Conservation (phyloP, 2,797 vertebrate species). For the Diceros bicornis region DNA sequence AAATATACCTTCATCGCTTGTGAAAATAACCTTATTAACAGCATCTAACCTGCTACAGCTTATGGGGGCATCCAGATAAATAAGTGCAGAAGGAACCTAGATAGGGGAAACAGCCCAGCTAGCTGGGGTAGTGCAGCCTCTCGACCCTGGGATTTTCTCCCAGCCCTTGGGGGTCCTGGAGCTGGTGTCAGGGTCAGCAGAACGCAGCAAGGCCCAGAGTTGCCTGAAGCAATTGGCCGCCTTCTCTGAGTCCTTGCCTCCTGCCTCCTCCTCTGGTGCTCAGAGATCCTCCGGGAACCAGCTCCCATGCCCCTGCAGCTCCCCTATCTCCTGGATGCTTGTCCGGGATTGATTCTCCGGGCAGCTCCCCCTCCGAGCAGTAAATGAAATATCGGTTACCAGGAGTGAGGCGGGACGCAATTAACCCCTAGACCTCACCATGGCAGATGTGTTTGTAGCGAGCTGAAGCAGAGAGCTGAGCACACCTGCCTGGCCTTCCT, state of each 20-base stretch:
- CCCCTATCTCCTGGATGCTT: slow-evolving; percentile 60
- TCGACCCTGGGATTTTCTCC: not conserved
- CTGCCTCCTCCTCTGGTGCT: not conserved
- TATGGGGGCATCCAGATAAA: slow-evolving; percentile 36
- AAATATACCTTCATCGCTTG: slow-evolving; percentile 77
- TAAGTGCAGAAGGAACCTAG: slow-evolving; percentile 2
- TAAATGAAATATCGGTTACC: slow-evolving; percentile 85
- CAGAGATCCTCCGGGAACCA: slow-evolving; percentile 39
- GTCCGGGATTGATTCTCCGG: slow-evolving; percentile 83
- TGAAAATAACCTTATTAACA: slow-evolving; percentile 82
- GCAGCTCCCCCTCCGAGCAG: slow-evolving; percentile 80
- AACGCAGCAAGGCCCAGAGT: not conserved
- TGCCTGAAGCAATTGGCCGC: not conserved
- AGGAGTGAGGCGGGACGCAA: slow-evolving; percentile 82
- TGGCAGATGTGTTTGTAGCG: slow-evolving; percentile 77
- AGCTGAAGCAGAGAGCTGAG: slow-evolving; percentile 22
- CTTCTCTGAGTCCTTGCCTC: not conserved
- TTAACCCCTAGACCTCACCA: slow-evolving; percentile 81
- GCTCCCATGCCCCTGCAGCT: not conserved
- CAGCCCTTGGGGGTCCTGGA: not conserved
- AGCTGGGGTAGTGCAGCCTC: not conserved
- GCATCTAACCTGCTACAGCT: slow-evolving; percentile 68
- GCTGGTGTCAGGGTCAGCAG: not conserved
- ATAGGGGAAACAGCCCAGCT: not conserved
- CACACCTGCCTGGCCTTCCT: slow-evolving; percentile 79